A percentile compares a stretch with the other conserved stretches of the same genome.
phyloP scores from a whole-genome alignment of 2,888 invertebrate species.

The Scelioninae gen. 2 region DNA sequence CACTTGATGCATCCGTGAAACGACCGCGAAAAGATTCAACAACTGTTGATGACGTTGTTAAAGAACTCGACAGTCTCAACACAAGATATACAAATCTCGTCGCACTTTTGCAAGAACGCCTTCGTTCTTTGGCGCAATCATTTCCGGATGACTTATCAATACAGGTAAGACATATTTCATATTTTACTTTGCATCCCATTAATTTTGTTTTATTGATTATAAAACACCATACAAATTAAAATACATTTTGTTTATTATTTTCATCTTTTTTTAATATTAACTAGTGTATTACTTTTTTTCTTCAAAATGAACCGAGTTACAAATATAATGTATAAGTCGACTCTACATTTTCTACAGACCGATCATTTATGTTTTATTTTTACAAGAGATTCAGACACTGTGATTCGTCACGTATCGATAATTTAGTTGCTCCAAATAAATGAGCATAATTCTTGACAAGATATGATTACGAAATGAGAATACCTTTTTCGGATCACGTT shows the following conservation, averaged over 20 bases:
- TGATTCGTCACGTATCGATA: constrained; percentile 23
- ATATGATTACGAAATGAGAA: constrained; percentile 46
- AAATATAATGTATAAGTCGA: too few species aligned
- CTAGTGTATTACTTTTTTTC: too few species aligned
- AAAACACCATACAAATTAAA: too few species aligned
- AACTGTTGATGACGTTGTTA: constrained; percentile 86
- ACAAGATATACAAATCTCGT: constrained; percentile 84
- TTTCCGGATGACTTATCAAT: constrained; percentile 85
- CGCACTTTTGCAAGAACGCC: constrained; percentile 82
- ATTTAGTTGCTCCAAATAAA: constrained; percentile 38
- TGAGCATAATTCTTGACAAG: constrained; percentile 30
- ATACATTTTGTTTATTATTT: too few species aligned
- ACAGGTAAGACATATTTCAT: constrained; percentile 82
- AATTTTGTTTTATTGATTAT: too few species aligned
- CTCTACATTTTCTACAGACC: not conserved
- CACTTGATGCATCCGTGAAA: constrained; percentile 79
- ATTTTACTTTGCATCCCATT: not conserved
- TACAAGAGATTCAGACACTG: constrained; percentile 8
- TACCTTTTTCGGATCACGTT: constrained; percentile 47
- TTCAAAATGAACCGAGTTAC: too few species aligned
- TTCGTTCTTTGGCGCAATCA: constrained; percentile 81
- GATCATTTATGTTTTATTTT: not conserved
- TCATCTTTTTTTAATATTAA: too few species aligned
- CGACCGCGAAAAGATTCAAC: constrained; percentile 71
- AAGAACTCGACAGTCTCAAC: constrained; percentile 88